Evolutionary conservation across 2,888 invertebrate genomes (phyloP).

Genomic region (Amphipoea oculea): DNA sequence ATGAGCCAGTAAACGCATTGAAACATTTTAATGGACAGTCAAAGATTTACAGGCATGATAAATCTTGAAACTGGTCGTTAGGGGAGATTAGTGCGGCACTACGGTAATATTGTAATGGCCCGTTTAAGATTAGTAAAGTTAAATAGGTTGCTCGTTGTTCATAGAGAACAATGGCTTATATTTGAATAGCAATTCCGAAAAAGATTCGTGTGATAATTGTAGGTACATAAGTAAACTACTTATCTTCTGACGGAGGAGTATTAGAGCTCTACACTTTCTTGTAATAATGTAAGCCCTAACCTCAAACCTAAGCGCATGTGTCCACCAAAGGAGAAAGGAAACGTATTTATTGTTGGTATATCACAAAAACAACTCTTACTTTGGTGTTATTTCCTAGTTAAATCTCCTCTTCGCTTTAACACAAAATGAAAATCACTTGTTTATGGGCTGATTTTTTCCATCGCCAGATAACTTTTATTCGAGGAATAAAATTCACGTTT

Average conservation of each 20-base stretch:
- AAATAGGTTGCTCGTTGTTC: slow-evolving; percentile 43
- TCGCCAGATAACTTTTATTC: neutral
- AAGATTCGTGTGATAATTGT: neutral
- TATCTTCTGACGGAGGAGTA: neutral
- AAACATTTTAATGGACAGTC: slow-evolving; percentile 45
- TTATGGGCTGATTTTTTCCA: neutral
- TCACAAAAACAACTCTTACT: neutral
- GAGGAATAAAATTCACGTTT: neutral
- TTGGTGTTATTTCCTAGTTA: neutral
- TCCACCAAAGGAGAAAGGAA: neutral
- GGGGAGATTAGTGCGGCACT: slow-evolving; percentile 37
- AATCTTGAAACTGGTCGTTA: slow-evolving; percentile 49
- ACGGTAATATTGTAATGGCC: slow-evolving; percentile 45
- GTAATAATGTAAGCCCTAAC: neutral
- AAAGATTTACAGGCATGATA: slow-evolving; percentile 51
- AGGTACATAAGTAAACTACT: neutral
- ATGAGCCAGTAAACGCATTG: slow-evolving; percentile 42
- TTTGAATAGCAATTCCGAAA: neutral
- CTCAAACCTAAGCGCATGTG: too few species aligned
- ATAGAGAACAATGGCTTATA: slow-evolving; percentile 6
- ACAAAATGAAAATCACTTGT: neutral
- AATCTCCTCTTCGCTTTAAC: neutral
- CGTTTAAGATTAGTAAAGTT: slow-evolving; percentile 60
- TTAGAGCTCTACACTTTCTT: neutral
- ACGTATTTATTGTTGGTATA: neutral